A percentile compares a stretch with the other conserved stretches of the same genome.
Conservation (phyloP, 2,797 vertebrate genomes). For the Tamandua tetradactyla region DNA sequence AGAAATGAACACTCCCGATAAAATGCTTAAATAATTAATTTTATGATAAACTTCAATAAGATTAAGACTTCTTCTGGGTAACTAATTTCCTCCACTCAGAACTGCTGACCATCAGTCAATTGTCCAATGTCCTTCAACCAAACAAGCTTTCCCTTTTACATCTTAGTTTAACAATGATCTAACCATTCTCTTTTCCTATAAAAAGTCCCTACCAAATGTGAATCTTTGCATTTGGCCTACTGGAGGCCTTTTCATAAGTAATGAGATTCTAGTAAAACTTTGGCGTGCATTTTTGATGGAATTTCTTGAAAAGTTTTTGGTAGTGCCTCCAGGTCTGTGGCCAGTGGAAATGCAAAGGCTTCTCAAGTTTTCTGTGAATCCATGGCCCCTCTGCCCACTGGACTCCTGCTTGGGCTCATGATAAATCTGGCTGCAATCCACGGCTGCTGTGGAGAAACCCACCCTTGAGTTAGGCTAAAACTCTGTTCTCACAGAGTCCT, state of each 20-base stretch:
- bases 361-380: neutral
- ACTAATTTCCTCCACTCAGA: neutral
- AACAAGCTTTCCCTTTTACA: neutral
- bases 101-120: neutral
- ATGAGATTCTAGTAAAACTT: neutral
- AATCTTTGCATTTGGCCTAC: neutral
- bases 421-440: too few relatives aligned
- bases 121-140: too few relatives aligned
- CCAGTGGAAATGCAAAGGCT: neutral
- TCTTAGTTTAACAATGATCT: neutral
- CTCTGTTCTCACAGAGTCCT: neutral
- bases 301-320: neutral
- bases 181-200: neutral
- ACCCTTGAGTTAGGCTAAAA: too few relatives aligned
- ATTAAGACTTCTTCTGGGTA: constrained; percentile 13
- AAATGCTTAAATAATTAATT: neutral
- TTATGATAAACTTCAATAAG: neutral
- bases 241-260: neutral
- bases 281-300: neutral
- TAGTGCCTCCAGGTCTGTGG: neutral
- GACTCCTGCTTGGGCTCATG: too few relatives aligned
- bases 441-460: too few relatives aligned
- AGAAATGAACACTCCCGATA: neutral
- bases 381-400: fast-evolving
- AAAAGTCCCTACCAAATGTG: neutral